Percentiles rank a stretch among this genome's conserved stretches.
Conservation (phyloP, 2,888 invertebrate species). For the Anoncus sp. region DNA sequence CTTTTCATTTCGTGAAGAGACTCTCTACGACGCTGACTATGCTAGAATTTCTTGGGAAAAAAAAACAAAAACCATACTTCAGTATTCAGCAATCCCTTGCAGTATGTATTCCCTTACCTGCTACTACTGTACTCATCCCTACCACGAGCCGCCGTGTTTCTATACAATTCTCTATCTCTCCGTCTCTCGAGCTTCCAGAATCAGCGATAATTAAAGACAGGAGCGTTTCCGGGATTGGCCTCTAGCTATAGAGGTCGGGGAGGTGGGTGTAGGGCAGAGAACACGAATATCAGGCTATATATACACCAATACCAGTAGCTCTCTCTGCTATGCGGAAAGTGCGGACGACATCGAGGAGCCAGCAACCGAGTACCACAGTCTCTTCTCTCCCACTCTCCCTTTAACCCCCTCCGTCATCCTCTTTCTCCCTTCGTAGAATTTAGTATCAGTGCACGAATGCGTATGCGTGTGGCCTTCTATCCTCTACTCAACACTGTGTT, state of each 20-base stretch:
- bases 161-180: slow-evolving; percentile 37
- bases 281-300: slow-evolving; percentile 31
- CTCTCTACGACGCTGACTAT: slow-evolving; percentile 1
- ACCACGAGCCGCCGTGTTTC: slow-evolving; percentile 32
- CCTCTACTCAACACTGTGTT: slow-evolving; percentile 23
- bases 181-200: slow-evolving; percentile 57
- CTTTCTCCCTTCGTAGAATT: slow-evolving; percentile 49
- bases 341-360: slow-evolving; percentile 71
- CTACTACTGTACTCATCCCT: slow-evolving; percentile 9
- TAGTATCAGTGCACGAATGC: slow-evolving; percentile 55
- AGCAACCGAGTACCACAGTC: slow-evolving; percentile 40
- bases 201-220: slow-evolving; percentile 68
- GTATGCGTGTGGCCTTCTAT: slow-evolving; percentile 64
- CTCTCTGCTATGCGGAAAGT: slow-evolving; percentile 67
- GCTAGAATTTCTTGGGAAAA: slow-evolving; percentile 17
- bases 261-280: slow-evolving; percentile 64
- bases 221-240: slow-evolving; percentile 75
- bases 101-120: slow-evolving; percentile 12
- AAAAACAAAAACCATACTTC: slow-evolving; percentile 23
- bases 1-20: slow-evolving; percentile 22
- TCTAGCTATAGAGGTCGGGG: slow-evolving; percentile 70
- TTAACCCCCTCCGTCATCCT: slow-evolving; percentile 13
- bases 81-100: slow-evolving; percentile 37
- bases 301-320: slow-evolving; percentile 42
- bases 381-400: slow-evolving; percentile 39